phyloP scores from a whole-genome alignment of 2,888 invertebrate species.

The Archaeoteleia sp. region DNA sequence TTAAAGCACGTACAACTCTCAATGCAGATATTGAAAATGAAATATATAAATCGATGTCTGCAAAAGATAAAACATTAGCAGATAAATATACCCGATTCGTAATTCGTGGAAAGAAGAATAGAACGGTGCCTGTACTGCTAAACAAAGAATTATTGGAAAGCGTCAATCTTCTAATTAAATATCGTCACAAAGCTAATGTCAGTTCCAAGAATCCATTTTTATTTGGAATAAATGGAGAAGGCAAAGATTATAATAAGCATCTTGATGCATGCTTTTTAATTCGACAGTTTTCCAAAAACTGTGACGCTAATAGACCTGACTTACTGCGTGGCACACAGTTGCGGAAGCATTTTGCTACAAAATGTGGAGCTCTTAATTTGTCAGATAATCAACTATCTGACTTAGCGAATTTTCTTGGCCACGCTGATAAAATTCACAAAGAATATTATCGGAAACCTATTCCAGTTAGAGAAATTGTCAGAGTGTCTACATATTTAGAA shows the following conservation, averaged over 20 bases:
- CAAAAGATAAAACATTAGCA: slow-evolving; percentile 6
- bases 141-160: slow-evolving; percentile 17
- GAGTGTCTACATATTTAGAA: too few relatives aligned
- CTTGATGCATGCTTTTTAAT: slow-evolving; percentile 42
- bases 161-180: slow-evolving; percentile 27
- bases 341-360: slow-evolving; percentile 54
- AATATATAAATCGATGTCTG: neutral
- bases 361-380: slow-evolving; percentile 40
- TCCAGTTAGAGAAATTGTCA: too few relatives aligned
- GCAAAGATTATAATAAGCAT: slow-evolving; percentile 4
- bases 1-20: slow-evolving; percentile 2
- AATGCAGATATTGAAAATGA: slow-evolving; percentile 1
- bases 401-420: slow-evolving; percentile 41
- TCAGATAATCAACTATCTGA: slow-evolving; percentile 21
- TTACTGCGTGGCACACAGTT: slow-evolving; percentile 48
- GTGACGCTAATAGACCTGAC: slow-evolving; percentile 43
- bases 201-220: slow-evolving; percentile 39
- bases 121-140: slow-evolving; percentile 39
- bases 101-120: slow-evolving; percentile 39
- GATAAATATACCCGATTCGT: slow-evolving; percentile 33
- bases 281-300: slow-evolving; percentile 27
- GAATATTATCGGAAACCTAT: slow-evolving; percentile 32
- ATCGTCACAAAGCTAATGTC: slow-evolving; percentile 17
- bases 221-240: slow-evolving; percentile 40
- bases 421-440: slow-evolving; percentile 36